Conservation (phyloP, 2,113 vertebrate genomes). For the Zosterops hypoxanthus region DNA sequence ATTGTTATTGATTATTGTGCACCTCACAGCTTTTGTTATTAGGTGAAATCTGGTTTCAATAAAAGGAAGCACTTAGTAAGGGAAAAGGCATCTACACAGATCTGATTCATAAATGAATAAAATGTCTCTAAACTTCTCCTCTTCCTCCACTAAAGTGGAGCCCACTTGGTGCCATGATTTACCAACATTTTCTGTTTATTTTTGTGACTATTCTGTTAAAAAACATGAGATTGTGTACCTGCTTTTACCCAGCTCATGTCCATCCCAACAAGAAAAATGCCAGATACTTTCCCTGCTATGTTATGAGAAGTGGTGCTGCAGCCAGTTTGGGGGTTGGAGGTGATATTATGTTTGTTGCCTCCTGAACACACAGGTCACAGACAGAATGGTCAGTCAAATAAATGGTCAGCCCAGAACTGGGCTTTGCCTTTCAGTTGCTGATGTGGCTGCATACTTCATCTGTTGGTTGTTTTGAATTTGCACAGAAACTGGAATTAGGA, state of each 20-base stretch:
- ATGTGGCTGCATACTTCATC: background rate
- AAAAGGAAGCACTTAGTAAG: background rate
- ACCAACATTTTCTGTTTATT: background rate
- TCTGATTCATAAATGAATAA: background rate
- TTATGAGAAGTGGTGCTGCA: background rate
- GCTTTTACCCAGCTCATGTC: background rate
- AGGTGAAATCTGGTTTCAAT: background rate
- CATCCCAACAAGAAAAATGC: background rate
- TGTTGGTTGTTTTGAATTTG: background rate
- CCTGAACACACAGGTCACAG: background rate
- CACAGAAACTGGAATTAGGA: background rate
- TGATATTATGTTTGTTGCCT: background rate
- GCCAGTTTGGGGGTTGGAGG: background rate
- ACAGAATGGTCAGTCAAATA: accelerated
- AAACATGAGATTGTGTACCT: accelerated
- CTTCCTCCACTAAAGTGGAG: background rate
- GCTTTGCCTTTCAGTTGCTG: background rate
- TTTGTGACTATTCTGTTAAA: background rate
- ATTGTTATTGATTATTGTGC: background rate
- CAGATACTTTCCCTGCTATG: background rate
- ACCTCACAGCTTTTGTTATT: background rate
- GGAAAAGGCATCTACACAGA: background rate
- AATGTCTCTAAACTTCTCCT: background rate
- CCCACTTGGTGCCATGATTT: background rate
- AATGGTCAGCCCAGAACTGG: accelerated